Percentiles rank a stretch among this genome's conserved stretches.
These are phyloP conservation scores for Sternotherus odoratus DNA, from an alignment of 2,797 vertebrate genomes.

Conservation along the genomic window DNA sequence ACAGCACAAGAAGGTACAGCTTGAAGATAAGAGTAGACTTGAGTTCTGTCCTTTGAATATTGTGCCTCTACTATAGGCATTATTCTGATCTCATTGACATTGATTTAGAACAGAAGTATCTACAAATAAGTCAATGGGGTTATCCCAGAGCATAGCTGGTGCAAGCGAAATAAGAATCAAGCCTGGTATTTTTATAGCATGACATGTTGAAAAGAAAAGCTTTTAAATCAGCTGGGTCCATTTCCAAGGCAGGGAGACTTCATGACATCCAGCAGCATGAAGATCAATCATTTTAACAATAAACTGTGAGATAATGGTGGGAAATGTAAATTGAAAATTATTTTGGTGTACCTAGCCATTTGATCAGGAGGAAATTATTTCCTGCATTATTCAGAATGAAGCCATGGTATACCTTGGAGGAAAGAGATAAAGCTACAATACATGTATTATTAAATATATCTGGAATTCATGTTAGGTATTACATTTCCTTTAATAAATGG, in stretches of 20 bases:
- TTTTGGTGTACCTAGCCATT: background rate
- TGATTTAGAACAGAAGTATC: background rate
- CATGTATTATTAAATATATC: conserved; percentile 16
- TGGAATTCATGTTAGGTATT: conserved; percentile 7
- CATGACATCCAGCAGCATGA: background rate
- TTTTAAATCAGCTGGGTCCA: background rate
- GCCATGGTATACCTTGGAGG: background rate
- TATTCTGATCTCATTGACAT: fast-evolving
- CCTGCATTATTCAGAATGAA: background rate
- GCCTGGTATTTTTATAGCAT: fast-evolving
- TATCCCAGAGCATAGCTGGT: background rate
- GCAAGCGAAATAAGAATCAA: background rate
- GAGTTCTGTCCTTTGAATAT: background rate
- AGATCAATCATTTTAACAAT: background rate
- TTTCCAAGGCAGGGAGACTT: background rate
- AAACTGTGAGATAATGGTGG: background rate
- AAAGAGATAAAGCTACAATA: conserved; percentile 8
- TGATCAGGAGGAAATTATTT: conserved; percentile 4
- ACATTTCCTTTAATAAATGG: conserved; percentile 36
- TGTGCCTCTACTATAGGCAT: background rate
- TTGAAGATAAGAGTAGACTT: background rate
- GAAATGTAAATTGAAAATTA: conserved; percentile 12
- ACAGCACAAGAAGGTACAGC: background rate
- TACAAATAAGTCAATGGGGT: background rate
- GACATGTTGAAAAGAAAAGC: background rate